phyloP scores from a whole-genome alignment of 2,797 vertebrate genomes.

The Adrianichthys oophorus region DNA sequence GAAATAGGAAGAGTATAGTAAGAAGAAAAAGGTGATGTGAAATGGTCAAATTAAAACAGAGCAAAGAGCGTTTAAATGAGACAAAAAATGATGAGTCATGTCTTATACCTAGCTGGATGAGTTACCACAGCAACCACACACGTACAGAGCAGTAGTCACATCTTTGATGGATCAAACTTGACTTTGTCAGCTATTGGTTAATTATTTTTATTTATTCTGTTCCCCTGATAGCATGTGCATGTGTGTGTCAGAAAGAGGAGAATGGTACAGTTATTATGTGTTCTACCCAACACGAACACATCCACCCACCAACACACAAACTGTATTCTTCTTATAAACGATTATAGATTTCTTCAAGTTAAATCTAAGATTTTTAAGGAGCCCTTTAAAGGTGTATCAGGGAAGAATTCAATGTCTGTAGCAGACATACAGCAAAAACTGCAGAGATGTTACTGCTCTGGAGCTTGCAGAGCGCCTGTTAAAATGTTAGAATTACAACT shows the following conservation, averaged over 20 bases:
- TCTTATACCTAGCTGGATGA: conserved; percentile 13
- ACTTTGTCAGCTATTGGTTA: conserved; percentile 25
- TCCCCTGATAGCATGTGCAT: neutral
- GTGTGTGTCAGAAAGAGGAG: neutral
- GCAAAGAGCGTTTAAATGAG: conserved; percentile 1
- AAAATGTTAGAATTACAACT: too few species aligned
- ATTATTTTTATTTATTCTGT: conserved; percentile 38
- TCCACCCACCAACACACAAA: neutral
- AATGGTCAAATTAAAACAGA: neutral
- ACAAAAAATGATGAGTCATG: conserved; percentile 8
- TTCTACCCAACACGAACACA: neutral
- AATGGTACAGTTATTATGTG: neutral
- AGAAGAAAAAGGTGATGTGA: neutral
- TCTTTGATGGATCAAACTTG: conserved; percentile 36
- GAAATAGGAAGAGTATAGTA: neutral
- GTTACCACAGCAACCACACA: conserved; percentile 50
- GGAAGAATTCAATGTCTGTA: too few species aligned
- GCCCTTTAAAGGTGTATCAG: too few species aligned
- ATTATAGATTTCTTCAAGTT: too few species aligned
- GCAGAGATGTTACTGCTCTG: too few species aligned
- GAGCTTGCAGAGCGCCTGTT: too few species aligned
- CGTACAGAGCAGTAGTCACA: conserved; percentile 33
- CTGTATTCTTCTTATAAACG: too few species aligned
- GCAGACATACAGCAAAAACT: too few species aligned
- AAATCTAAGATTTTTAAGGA: too few species aligned